Conservation (phyloP, 2,113 vertebrate genomes). For the Pomatostomus ruficeps region DNA sequence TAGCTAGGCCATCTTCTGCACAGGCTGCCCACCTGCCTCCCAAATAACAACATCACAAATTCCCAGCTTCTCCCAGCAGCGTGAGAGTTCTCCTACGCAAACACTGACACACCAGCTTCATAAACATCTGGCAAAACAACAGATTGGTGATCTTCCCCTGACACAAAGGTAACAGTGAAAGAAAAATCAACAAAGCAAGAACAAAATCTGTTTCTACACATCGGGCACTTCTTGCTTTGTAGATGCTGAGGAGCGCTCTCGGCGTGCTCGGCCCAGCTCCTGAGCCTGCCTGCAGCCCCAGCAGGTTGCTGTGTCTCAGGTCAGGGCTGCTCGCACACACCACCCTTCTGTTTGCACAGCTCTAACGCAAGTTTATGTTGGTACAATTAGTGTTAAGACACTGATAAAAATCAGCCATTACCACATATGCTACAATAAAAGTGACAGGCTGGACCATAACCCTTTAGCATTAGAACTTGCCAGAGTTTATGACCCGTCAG, state of each 20-base stretch:
- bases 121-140: neutral
- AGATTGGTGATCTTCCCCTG: rapidly evolving
- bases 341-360: neutral
- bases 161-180: neutral
- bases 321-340: neutral
- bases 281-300: neutral
- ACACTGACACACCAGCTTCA: neutral
- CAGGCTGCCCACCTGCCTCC: neutral
- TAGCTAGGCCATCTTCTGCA: neutral
- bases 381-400: neutral
- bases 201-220: neutral
- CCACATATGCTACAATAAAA: neutral
- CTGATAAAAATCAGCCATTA: neutral
- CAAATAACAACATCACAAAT: neutral
- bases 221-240: neutral
- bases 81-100: neutral
- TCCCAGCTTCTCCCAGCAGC: neutral
- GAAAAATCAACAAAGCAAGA: neutral
- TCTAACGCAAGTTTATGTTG: neutral
- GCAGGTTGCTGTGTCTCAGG: neutral
- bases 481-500: neutral
- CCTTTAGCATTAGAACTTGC: neutral
- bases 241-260: neutral
- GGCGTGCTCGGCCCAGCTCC: neutral
- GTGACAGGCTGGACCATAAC: neutral